Percentiles rank a stretch among this genome's conserved stretches.
phyloP scores from a whole-genome alignment of 2,113 vertebrate species.

The Perognathus longimembris region DNA sequence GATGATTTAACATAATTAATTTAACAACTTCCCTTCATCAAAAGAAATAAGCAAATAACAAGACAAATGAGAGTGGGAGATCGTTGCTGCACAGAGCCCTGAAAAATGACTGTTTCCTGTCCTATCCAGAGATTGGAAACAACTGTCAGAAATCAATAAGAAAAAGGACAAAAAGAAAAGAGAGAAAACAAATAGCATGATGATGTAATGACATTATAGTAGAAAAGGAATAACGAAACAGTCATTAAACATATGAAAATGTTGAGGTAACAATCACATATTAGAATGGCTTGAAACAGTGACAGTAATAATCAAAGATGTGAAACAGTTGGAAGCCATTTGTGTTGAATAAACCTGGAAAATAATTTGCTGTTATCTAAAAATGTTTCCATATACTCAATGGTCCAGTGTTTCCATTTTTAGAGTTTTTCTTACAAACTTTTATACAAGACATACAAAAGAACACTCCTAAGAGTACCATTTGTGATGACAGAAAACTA shows the following conservation, averaged over 20 bases:
- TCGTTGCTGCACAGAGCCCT: too few species aligned
- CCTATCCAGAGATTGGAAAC: too few species aligned
- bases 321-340: background rate
- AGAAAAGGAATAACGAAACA: background rate
- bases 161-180: too few species aligned
- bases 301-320: background rate
- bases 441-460: background rate
- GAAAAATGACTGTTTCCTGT: too few species aligned
- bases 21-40: conserved; percentile 15
- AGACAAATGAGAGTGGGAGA: too few species aligned
- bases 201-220: background rate
- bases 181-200: too few species aligned
- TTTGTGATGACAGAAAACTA: background rate
- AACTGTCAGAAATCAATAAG: too few species aligned
- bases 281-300: conserved; percentile 6
- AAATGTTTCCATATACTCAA: background rate
- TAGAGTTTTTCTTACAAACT: background rate
- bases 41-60: background rate
- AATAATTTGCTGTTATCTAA: background rate
- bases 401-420: background rate
- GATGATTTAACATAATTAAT: background rate
- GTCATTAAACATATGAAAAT: background rate
- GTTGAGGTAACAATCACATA: background rate
- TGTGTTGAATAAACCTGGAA: background rate
- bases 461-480: background rate